A percentile compares a stretch with the other conserved stretches of the same genome.
These are phyloP conservation scores for Phycodurus eques DNA, from an alignment of 2,113 vertebrate genomes.

Conservation along the genomic window DNA sequence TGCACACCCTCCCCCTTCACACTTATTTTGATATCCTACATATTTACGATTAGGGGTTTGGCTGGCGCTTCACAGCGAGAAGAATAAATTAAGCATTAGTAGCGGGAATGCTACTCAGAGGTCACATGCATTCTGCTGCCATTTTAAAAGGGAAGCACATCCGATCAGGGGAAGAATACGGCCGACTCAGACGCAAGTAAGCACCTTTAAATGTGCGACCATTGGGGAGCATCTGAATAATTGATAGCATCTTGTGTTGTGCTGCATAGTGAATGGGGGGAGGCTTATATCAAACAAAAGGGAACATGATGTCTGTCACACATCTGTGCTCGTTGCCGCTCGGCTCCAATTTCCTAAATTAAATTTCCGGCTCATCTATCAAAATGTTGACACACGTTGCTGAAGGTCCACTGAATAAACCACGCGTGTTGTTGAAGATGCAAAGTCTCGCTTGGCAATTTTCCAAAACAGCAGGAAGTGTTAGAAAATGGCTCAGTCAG, in stretches of 20 bases:
- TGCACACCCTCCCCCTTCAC: constrained; percentile 30
- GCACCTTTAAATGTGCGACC: constrained; percentile 55
- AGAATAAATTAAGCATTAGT: constrained; percentile 65
- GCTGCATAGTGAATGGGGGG: constrained; percentile 47
- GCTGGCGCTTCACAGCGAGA: constrained; percentile 11
- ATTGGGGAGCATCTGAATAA: constrained; percentile 62
- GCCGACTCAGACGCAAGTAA: constrained; percentile 48
- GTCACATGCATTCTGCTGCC: constrained; percentile 58
- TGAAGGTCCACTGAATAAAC: constrained; percentile 3
- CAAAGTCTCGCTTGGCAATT: constrained; percentile 39
- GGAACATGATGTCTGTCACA: constrained; percentile 38
- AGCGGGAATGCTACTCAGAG: constrained; percentile 49
- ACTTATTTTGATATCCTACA: constrained; percentile 49
- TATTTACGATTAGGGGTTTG: constrained; percentile 49
- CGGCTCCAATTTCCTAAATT: constrained; percentile 19
- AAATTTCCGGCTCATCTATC: constrained; percentile 25
- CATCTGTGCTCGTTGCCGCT: constrained; percentile 30
- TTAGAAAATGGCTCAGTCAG: constrained; percentile 27
- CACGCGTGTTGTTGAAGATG: constrained; percentile 39
- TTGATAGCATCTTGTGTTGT: constrained; percentile 56
- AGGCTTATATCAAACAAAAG: constrained; percentile 57
- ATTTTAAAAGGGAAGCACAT: constrained; percentile 50
- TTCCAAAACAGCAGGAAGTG: constrained; percentile 39
- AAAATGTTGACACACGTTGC: constrained; percentile 28
- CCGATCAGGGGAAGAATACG: constrained; percentile 41